Base-by-base conservation (phyloP, 1,140 invertebrate genomes). In the Cyclina sinensis region DNA sequence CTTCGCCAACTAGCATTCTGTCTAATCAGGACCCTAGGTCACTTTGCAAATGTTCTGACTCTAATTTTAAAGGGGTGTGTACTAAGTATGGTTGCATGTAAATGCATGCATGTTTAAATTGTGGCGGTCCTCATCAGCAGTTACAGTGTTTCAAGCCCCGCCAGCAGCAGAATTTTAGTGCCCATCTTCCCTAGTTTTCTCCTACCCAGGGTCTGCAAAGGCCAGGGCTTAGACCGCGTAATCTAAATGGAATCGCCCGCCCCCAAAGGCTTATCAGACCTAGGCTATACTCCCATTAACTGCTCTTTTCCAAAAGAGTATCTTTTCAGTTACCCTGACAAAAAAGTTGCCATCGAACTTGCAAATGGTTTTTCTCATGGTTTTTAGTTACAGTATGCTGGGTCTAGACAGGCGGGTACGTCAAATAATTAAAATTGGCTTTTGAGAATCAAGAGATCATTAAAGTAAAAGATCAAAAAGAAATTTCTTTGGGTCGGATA, bases 381-480 rank as follows among this genome's bases (percentile, higher is more conserved):
- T 27, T 27, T 62, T 62, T 27, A 18, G 43, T 32, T 83, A 21
- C 65, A 79, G 16, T 76, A 21, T 82, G 11, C 37, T 21, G 46
- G 65, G 1, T 7, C 46, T 16, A 39, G 48, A 27, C 11, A 0
- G 39, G 46, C 35, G 4, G 27, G 18, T 27, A 46, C 27, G 18
- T 76, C 48, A 48, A 76, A 74, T 46, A 83, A 89, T 46, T 76
- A 18, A 76, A 78, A 46, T 83, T 80, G 4, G 57, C 79, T 39
- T 30, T 57, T 54, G 37, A 79, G 24, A 57, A 79, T 43, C 24
- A 24, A 65, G 59, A 73, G 12, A 73, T 39, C 27, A 37, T 81
- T 11, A 70, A 24, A 39, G 18, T 54, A 3, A 80, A 81, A 81
- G 48, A 54, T 27, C 48, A 70, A 12, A 81, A 80, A 54, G 78